Evolutionary conservation across 2,888 invertebrate species (phyloP).

Genomic region (Gastracanthus pulcherrimus): DNA sequence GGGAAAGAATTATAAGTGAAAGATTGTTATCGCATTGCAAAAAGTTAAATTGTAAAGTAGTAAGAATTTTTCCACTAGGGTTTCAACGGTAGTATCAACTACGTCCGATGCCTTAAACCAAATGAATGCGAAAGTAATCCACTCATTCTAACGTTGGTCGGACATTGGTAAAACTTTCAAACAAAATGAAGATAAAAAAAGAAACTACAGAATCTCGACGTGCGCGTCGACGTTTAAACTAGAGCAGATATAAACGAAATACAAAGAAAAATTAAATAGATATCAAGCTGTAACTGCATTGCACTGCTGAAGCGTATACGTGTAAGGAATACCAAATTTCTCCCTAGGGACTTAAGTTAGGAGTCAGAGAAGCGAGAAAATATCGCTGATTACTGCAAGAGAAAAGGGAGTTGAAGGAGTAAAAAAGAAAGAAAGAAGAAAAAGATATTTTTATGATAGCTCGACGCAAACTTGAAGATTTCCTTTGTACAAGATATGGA

Average conservation of each 20-base stretch:
- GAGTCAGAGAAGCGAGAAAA: constrained; percentile 66
- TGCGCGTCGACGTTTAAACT: constrained; percentile 8
- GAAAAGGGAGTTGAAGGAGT: not conserved
- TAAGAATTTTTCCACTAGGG: constrained; percentile 57
- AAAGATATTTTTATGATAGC: constrained; percentile 74
- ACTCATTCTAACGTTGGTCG: constrained; percentile 46
- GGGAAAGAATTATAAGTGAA: no score
- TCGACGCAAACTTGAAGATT: constrained; percentile 63
- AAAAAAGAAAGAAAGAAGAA: constrained; percentile 63
- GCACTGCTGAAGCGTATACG: constrained; percentile 59
- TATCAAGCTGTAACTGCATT: constrained; percentile 45
- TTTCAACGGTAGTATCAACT: constrained; percentile 46
- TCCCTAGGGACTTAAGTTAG: constrained; percentile 65
- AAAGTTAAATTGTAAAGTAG: not conserved
- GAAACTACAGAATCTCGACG: not conserved
- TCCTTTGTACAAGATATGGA: constrained; percentile 41
- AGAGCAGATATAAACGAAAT: constrained; percentile 25
- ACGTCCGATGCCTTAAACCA: constrained; percentile 58
- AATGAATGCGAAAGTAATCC: constrained; percentile 56
- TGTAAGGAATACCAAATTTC: constrained; percentile 62
- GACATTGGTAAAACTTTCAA: constrained; percentile 38
- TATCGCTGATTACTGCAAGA: constrained; percentile 66
- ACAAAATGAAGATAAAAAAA: constrained; percentile 5
- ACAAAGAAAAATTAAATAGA: constrained; percentile 34
- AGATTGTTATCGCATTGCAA: no score